A percentile compares a stretch with the other conserved stretches of the same genome.
These are phyloP conservation scores for Drosophila elegans DNA, from an alignment of 1,140 invertebrate species.

Conservation along the genomic window DNA sequence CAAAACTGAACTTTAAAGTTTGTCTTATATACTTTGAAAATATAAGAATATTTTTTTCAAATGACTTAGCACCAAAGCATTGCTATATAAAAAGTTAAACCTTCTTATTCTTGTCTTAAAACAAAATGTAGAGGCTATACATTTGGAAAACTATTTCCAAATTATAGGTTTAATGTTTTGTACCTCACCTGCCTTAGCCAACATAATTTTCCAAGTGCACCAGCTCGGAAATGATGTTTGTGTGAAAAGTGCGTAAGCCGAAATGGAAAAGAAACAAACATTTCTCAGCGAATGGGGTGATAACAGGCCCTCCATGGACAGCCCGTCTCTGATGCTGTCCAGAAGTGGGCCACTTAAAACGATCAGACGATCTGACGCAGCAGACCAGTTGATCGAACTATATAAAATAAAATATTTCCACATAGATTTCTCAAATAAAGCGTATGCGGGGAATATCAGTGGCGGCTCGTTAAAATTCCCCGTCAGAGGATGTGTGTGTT, in stretches of 20 bases:
- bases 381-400: constrained; percentile 63
- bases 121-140: too few species aligned
- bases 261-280: constrained; percentile 70
- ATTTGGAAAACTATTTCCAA: too few species aligned
- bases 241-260: constrained; percentile 73
- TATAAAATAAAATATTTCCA: constrained; percentile 82
- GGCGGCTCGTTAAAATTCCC: constrained; percentile 62
- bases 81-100: too few species aligned
- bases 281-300: constrained; percentile 65
- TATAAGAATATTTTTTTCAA: too few species aligned
- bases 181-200: background rate
- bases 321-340: constrained; percentile 55
- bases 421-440: constrained; percentile 65
- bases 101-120: too few species aligned
- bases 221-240: constrained; percentile 33
- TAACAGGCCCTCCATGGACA: constrained; percentile 61
- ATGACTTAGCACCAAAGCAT: too few species aligned
- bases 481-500: background rate
- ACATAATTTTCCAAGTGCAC: constrained; percentile 3
- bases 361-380: constrained; percentile 10
- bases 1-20: too few species aligned
- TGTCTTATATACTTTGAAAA: too few species aligned
- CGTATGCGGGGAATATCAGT: constrained; percentile 49
- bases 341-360: constrained; percentile 41
- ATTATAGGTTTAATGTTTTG: too few species aligned